Evolutionary conservation across 2,797 vertebrate genomes (phyloP).

Genomic region (Hippopotamyrus pictus): DNA sequence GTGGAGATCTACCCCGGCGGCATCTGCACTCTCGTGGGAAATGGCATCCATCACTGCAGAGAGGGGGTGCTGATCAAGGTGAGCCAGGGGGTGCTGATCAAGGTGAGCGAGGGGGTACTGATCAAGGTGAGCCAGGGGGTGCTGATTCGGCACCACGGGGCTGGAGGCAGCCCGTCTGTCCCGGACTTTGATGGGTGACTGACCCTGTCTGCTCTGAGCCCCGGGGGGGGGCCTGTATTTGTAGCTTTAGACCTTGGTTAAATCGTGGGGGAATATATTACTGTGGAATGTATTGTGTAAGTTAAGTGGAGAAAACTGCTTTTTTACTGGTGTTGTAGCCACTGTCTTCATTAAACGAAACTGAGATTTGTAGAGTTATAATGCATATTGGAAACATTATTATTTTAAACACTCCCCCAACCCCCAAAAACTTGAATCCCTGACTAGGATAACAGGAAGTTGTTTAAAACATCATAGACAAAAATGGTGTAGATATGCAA

Average conservation of each 20-base stretch:
- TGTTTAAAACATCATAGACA: background rate
- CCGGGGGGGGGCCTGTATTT: background rate
- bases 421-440: background rate
- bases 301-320: background rate
- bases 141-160: background rate
- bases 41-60: conserved; percentile 87
- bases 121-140: conserved; percentile 73
- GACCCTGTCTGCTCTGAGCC: background rate
- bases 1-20: conserved; percentile 91
- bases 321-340: background rate
- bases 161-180: background rate
- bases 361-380: background rate
- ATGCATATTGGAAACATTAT: background rate
- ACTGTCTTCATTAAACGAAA: background rate
- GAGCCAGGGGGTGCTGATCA: conserved; percentile 27
- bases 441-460: background rate
- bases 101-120: conserved; percentile 89
- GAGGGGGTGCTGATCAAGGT: conserved; percentile 95
- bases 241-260: background rate
- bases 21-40: conserved; percentile 70
- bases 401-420: background rate
- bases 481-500: background rate
- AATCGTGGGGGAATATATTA: background rate
- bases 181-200: background rate
- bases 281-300: background rate